Evolutionary conservation across 1,140 invertebrate genomes (phyloP).

Genomic region (Drosophila carrolli): DNA sequence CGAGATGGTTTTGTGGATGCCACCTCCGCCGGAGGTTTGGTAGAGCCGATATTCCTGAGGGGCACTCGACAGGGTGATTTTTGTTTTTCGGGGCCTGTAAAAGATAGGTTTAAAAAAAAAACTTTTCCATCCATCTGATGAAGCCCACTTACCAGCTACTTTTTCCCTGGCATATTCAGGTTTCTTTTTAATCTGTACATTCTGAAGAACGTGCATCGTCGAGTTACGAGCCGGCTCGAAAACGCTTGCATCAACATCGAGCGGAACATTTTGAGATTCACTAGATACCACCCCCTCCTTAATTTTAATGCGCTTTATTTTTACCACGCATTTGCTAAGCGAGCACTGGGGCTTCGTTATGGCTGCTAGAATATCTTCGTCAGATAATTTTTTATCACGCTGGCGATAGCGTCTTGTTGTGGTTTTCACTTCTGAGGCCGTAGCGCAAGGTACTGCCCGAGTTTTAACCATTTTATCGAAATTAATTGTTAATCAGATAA

Average conservation of each 20-base stretch:
- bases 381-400: not conserved
- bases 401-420: not conserved
- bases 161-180: not conserved
- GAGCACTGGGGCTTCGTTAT: not conserved
- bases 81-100: slow-evolving; percentile 4
- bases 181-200: not conserved
- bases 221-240: slow-evolving; percentile 55
- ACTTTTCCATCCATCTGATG: not conserved
- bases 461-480: slow-evolving; percentile 39
- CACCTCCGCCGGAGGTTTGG: not conserved
- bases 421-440: no score
- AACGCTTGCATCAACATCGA: slow-evolving; percentile 6
- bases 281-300: not conserved
- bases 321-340: slow-evolving; percentile 44
- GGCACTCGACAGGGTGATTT: not conserved
- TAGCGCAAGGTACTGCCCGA: not conserved
- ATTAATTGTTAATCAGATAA: not conserved
- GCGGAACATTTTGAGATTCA: not conserved
- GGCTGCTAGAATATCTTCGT: not conserved
- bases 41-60: not conserved
- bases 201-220: slow-evolving; percentile 28
- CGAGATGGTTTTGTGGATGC: slow-evolving; percentile 3
- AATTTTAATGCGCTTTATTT: slow-evolving; percentile 38
- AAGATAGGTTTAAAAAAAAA: not conserved
- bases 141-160: slow-evolving; percentile 3